A percentile compares a stretch with the other conserved stretches of the same genome.
Evolutionary conservation across 1,140 invertebrate species (phyloP).

Genomic region (Cydia splendana): DNA sequence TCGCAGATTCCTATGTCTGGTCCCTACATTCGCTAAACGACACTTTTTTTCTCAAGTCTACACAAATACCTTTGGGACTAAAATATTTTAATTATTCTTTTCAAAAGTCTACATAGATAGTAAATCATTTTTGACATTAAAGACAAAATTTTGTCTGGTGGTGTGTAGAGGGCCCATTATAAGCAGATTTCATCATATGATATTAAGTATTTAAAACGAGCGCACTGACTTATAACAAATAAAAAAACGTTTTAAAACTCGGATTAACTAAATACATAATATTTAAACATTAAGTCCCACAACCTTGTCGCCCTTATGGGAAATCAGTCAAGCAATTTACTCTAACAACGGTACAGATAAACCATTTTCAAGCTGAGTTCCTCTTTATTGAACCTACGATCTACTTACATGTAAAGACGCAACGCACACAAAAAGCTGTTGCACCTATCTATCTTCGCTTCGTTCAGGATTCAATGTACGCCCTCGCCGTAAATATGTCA

Average conservation of each 20-base stretch:
- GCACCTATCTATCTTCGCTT: too few species aligned
- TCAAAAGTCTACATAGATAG: too few species aligned
- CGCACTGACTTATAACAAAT: conserved; percentile 8
- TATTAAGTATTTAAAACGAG: background rate
- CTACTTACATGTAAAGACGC: background rate
- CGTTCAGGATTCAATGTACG: too few species aligned
- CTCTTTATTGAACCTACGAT: too few species aligned
- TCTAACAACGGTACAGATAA: background rate
- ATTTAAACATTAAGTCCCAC: conserved; percentile 9
- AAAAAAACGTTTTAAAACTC: conserved; percentile 22
- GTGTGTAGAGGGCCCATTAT: background rate
- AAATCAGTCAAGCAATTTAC: conserved; percentile 8
- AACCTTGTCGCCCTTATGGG: background rate
- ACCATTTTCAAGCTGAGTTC: background rate
- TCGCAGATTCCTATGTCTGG: too few species aligned
- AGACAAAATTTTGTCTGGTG: too few species aligned
- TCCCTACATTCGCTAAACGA: too few species aligned
- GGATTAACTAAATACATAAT: conserved; percentile 32
- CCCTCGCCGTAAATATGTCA: too few species aligned
- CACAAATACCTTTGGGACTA: too few species aligned
- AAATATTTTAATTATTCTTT: too few species aligned
- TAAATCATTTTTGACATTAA: too few species aligned
- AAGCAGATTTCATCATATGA: background rate
- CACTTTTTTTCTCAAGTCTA: too few species aligned
- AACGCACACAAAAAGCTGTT: background rate